Evolutionary conservation across 2,113 vertebrate species (phyloP).

Genomic region (Corapipo altera): DNA sequence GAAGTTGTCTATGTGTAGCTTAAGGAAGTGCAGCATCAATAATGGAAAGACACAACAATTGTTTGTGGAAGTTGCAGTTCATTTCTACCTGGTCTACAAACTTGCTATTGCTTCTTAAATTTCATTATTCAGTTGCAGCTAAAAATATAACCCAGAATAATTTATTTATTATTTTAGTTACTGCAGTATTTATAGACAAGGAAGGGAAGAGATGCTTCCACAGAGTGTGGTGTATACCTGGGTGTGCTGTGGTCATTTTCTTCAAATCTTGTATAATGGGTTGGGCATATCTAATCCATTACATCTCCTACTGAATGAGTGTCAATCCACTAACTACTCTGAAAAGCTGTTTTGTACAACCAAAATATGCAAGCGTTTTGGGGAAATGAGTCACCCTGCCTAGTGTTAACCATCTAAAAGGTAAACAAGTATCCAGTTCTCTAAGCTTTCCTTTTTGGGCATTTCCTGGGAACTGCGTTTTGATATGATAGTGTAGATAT

Average conservation of each 20-base stretch:
- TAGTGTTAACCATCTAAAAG: neutral
- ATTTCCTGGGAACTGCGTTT: neutral
- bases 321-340: accelerated
- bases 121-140: neutral
- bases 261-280: neutral
- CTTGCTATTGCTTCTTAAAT: neutral
- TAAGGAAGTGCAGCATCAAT: neutral
- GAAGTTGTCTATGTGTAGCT: neutral
- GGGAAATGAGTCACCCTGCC: neutral
- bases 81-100: neutral
- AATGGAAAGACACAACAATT: neutral
- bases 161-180: neutral
- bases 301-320: neutral
- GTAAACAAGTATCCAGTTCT: neutral
- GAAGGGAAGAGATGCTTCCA: neutral
- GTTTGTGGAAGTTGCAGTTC: neutral
- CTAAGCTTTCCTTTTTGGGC: neutral
- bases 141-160: neutral
- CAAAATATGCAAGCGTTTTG: neutral
- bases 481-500: neutral
- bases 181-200: neutral
- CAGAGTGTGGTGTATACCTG: neutral
- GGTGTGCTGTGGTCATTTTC: neutral
- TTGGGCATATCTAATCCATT: neutral
- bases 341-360: neutral